Evolutionary conservation across 2,888 invertebrate species (phyloP).

Genomic region (Dynastes tityus): DNA sequence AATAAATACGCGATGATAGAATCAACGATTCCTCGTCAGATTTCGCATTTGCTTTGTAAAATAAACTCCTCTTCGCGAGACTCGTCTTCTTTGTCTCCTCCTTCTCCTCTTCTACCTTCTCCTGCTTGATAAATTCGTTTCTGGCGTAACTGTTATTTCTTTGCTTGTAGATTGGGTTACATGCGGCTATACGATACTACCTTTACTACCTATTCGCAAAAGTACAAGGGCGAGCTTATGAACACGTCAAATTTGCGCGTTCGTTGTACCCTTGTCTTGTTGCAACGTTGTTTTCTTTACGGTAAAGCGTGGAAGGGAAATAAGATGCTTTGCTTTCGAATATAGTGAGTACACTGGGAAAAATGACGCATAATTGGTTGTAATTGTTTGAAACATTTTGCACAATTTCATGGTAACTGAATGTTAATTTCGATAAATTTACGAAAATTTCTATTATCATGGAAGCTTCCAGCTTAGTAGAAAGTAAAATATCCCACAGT

Average conservation of each 20-base stretch:
- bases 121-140: slow-evolving; percentile 19
- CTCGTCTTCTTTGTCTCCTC: background rate
- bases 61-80: slow-evolving; percentile 17
- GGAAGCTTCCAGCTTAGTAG: too few relatives aligned
- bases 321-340: too few relatives aligned
- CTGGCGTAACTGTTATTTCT: slow-evolving; percentile 34
- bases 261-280: slow-evolving; percentile 21
- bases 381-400: too few relatives aligned
- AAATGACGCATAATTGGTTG: too few relatives aligned
- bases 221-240: slow-evolving; percentile 35
- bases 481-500: too few relatives aligned
- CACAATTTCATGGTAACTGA: too few relatives aligned
- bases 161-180: slow-evolving; percentile 26
- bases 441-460: too few relatives aligned
- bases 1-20: slow-evolving; percentile 9
- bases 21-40: slow-evolving; percentile 39
- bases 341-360: too few relatives aligned
- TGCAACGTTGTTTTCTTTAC: slow-evolving; percentile 10
- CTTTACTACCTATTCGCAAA: slow-evolving; percentile 9
- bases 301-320: too few relatives aligned
- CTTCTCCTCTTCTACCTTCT: background rate
- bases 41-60: slow-evolving; percentile 44
- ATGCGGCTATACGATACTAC: slow-evolving; percentile 28
- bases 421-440: too few relatives aligned
- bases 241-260: slow-evolving; percentile 38